Evolutionary conservation across 2,888 invertebrate species (phyloP).

Genomic region (Acanthosoma haemorrhoidale): DNA sequence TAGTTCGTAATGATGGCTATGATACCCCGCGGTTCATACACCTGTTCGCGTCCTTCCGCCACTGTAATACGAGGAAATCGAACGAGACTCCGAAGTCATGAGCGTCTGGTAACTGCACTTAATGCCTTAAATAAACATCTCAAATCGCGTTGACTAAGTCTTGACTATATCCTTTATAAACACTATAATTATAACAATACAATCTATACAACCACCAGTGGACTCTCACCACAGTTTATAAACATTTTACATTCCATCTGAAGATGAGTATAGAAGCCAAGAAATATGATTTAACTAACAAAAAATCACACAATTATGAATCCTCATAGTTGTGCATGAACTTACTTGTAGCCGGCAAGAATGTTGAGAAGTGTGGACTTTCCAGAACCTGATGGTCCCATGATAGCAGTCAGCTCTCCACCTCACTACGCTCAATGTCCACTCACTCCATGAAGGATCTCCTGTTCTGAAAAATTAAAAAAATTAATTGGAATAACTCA

Average conservation of each 20-base stretch:
- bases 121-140: too few species aligned
- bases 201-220: too few species aligned
- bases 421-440: slow-evolving; percentile 83
- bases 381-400: slow-evolving; percentile 85
- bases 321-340: too few species aligned
- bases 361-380: slow-evolving; percentile 49
- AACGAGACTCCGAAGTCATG: not conserved
- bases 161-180: too few species aligned
- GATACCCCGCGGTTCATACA: not conserved
- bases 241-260: too few species aligned
- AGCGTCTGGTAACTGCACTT: too few species aligned
- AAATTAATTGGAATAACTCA: not conserved
- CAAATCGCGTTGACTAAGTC: too few species aligned
- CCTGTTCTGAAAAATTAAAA: slow-evolving; percentile 53
- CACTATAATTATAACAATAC: too few species aligned
- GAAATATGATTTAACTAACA: too few species aligned
- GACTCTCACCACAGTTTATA: too few species aligned
- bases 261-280: too few species aligned
- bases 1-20: not conserved
- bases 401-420: slow-evolving; percentile 88
- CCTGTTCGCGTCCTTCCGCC: not conserved
- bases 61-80: slow-evolving; percentile 3
- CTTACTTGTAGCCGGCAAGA: slow-evolving; percentile 51
- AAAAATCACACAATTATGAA: too few species aligned
- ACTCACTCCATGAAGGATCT: slow-evolving; percentile 78